Evolutionary conservation across 2,888 invertebrate genomes (phyloP).

Genomic region (Phanerotoma sp.): DNA sequence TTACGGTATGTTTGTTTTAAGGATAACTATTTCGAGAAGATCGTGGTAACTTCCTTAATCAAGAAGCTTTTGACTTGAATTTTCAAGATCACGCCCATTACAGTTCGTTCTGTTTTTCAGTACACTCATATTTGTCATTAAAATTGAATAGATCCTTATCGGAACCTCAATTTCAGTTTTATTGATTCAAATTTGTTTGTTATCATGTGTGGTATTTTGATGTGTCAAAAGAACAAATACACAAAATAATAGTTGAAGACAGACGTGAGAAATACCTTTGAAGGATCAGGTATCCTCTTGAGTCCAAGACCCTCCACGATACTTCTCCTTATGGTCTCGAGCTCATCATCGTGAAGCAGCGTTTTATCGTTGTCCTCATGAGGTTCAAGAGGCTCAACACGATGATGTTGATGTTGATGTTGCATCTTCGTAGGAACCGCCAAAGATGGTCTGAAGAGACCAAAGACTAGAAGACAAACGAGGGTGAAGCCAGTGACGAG

Average conservation of each 20-base stretch:
- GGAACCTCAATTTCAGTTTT: background rate
- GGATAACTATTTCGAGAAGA: too few species aligned
- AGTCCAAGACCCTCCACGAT: slow-evolving; percentile 54
- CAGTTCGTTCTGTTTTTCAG: too few species aligned
- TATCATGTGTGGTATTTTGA: background rate
- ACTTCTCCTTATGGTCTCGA: slow-evolving; percentile 51
- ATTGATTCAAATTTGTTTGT: background rate
- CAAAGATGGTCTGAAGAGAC: slow-evolving; percentile 25
- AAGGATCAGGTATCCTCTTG: slow-evolving; percentile 51
- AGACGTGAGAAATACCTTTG: slow-evolving; percentile 45
- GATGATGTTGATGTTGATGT: slow-evolving; percentile 3
- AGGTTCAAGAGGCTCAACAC: slow-evolving; percentile 15
- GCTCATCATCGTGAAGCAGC: slow-evolving; percentile 37
- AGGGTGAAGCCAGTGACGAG: slow-evolving; percentile 27
- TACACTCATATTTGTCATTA: too few species aligned
- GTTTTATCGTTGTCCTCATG: slow-evolving; percentile 5
- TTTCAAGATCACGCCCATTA: too few species aligned
- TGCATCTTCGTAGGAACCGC: slow-evolving; percentile 26
- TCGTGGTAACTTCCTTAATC: too few species aligned
- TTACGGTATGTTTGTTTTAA: too few species aligned
- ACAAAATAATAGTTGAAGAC: background rate
- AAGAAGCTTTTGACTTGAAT: too few species aligned
- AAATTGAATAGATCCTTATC: too few species aligned
- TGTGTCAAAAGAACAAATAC: slow-evolving; percentile 4
- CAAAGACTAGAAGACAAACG: slow-evolving; percentile 29